Percentiles rank a stretch among this genome's conserved stretches.
phyloP scores from a whole-genome alignment of 2,113 vertebrate genomes.

The Tyto alba region DNA sequence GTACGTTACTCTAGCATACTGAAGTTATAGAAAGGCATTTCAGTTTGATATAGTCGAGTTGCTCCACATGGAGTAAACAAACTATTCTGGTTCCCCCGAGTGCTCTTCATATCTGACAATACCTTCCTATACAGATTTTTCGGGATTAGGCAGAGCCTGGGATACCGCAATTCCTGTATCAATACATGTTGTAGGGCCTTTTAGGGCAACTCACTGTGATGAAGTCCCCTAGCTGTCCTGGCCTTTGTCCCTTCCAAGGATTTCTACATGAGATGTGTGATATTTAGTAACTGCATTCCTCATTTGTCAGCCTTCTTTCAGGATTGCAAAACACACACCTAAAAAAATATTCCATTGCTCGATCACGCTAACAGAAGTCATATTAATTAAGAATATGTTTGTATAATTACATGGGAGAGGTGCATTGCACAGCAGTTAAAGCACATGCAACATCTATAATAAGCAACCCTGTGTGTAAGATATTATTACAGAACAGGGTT shows the following conservation, averaged over 20 bases:
- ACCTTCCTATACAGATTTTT: neutral
- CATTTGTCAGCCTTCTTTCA: conserved; percentile 1
- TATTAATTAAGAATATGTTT: conserved; percentile 58
- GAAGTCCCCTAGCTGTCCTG: neutral
- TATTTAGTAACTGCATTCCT: conserved; percentile 11
- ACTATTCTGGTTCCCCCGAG: neutral
- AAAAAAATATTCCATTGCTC: conserved; percentile 42
- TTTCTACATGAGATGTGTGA: neutral
- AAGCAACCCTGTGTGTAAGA: conserved; percentile 33
- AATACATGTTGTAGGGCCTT: neutral
- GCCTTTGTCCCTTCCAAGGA: conserved; percentile 4
- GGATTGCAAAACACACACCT: conserved; percentile 49
- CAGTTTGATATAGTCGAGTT: neutral
- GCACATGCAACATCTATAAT: conserved; percentile 58
- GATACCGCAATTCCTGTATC: neutral
- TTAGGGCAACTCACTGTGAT: neutral
- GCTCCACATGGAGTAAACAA: neutral
- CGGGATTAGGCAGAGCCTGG: neutral
- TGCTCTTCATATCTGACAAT: neutral
- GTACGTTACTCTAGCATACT: neutral
- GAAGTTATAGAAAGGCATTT: neutral
- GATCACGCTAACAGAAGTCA: conserved; percentile 56
- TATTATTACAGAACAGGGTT: conserved; percentile 48
- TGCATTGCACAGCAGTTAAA: conserved; percentile 53
- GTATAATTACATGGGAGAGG: conserved; percentile 67